Conservation (phyloP, 23 tunicate species). For the Ascidia mentula region DNA sequence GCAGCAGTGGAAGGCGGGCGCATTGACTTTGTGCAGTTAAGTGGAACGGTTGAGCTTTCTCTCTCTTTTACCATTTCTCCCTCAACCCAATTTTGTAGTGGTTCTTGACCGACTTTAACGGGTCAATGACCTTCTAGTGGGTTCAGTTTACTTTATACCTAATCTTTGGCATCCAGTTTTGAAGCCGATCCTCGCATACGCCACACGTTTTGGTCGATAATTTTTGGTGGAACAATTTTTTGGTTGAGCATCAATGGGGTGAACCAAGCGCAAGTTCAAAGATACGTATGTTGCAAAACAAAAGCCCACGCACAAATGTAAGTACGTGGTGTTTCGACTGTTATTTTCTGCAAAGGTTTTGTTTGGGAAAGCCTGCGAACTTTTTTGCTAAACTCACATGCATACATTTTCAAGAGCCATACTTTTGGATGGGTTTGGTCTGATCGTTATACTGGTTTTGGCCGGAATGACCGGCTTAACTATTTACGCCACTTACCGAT, state of each 20-base stretch:
- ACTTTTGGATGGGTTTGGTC: conserved; percentile 55
- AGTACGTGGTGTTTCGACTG: neutral
- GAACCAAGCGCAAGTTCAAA: conserved; percentile 84
- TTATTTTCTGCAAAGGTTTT: neutral
- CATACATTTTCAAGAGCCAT: conserved; percentile 42
- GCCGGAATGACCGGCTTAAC: conserved; percentile 96
- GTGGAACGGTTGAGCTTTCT: neutral
- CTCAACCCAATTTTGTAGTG: too few species aligned
- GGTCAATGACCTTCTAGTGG: neutral
- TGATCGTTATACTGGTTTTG: conserved; percentile 66
- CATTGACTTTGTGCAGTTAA: conserved; percentile 80
- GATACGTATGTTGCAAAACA: conserved; percentile 68
- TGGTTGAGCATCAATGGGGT: conserved; percentile 78
- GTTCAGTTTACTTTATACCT: neutral
- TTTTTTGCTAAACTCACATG: neutral
- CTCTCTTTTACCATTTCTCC: too few species aligned
- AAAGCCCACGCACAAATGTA: conserved; percentile 75
- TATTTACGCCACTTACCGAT: conserved; percentile 77
- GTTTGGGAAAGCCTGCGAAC: neutral
- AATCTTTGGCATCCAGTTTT: conserved; percentile 39
- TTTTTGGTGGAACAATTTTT: conserved; percentile 59
- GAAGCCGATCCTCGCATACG: conserved; percentile 81
- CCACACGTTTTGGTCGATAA: conserved; percentile 80
- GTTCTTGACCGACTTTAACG: neutral
- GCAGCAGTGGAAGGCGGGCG: conserved; percentile 68